Percentiles rank a stretch among this genome's conserved stretches.
These are phyloP conservation scores for Melanostoma mellinum DNA, from an alignment of 2,888 invertebrate genomes.

Conservation along the genomic window DNA sequence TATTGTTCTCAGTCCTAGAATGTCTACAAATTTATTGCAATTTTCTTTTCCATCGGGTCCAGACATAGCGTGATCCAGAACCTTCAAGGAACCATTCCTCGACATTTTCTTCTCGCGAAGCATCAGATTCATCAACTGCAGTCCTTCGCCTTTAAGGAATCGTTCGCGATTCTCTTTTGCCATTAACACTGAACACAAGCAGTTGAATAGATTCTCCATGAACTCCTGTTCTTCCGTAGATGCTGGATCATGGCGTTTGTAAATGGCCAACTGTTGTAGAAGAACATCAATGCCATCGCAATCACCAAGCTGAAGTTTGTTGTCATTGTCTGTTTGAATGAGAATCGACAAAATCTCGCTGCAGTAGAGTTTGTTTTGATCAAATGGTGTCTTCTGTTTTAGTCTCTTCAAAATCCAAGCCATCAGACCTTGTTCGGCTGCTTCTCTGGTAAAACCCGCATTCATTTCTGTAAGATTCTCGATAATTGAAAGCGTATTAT, in stretches of 20 bases:
- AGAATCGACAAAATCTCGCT: conserved; percentile 98
- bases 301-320: conserved; percentile 92
- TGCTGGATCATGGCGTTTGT: conserved; percentile 96
- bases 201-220: conserved; percentile 99
- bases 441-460: conserved; percentile 91
- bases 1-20: conserved; percentile 96
- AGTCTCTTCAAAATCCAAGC: conserved; percentile 96
- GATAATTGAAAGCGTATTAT: conserved; percentile 94
- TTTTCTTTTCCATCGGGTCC: conserved; percentile 97
- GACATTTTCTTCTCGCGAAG: conserved; percentile 98
- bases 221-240: conserved; percentile 97
- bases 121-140: conserved; percentile 99
- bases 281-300: conserved; percentile 96
- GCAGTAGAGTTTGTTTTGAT: conserved; percentile 96
- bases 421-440: conserved; percentile 94
- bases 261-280: conserved; percentile 96
- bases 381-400: conserved; percentile 94
- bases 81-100: conserved; percentile 97
- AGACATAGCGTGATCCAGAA: conserved; percentile 98
- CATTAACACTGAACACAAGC: conserved; percentile 96
- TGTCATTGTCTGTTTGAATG: conserved; percentile 93
- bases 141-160: conserved; percentile 96
- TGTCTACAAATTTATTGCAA: conserved; percentile 98
- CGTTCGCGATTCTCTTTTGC: conserved; percentile 92
- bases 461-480: conserved; percentile 97